phyloP scores from a whole-genome alignment of 2,797 vertebrate genomes.

The Distichodus sexfasciatus region DNA sequence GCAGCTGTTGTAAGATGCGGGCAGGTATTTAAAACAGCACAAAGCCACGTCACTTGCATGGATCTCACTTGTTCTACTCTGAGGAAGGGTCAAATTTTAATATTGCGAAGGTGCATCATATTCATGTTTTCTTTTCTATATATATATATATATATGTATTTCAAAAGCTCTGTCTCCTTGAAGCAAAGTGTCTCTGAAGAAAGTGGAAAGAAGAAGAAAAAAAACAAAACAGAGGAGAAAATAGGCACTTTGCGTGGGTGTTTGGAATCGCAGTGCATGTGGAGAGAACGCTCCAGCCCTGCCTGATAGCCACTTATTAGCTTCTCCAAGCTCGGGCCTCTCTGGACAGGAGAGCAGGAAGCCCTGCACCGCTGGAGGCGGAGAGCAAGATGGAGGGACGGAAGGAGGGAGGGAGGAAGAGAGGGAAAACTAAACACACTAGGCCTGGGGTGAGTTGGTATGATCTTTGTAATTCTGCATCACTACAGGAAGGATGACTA shows the following conservation, averaged over 20 bases:
- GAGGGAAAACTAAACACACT: slow-evolving; percentile 2
- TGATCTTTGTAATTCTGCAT: background rate
- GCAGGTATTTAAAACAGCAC: no score
- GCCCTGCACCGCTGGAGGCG: background rate
- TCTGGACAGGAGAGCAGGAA: slow-evolving; percentile 37
- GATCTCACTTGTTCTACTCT: no score
- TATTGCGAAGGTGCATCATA: no score
- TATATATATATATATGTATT: slow-evolving; percentile 3
- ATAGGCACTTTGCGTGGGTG: slow-evolving; percentile 47
- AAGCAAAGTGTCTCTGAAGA: slow-evolving; percentile 39
- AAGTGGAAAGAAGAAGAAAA: no score
- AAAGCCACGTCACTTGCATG: no score
- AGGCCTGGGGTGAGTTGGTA: slow-evolving; percentile 12
- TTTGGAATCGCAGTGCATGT: slow-evolving; percentile 41
- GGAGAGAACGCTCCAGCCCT: slow-evolving; percentile 47
- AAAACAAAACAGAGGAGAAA: slow-evolving; percentile 38
- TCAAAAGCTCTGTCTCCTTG: slow-evolving; percentile 3
- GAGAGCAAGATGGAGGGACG: slow-evolving; percentile 11
- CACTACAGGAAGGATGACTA: slow-evolving; percentile 2
- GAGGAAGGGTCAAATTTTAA: no score
- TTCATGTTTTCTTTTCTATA: background rate
- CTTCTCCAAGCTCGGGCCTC: slow-evolving; percentile 26
- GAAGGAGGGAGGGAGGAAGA: background rate
- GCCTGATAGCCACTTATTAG: slow-evolving; percentile 52
- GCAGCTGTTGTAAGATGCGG: no score